Evolutionary conservation across 2,797 vertebrate genomes (phyloP), one percentile per base, ranked within the genome.

Genomic region (Sphenopsis melanotis): DNA sequence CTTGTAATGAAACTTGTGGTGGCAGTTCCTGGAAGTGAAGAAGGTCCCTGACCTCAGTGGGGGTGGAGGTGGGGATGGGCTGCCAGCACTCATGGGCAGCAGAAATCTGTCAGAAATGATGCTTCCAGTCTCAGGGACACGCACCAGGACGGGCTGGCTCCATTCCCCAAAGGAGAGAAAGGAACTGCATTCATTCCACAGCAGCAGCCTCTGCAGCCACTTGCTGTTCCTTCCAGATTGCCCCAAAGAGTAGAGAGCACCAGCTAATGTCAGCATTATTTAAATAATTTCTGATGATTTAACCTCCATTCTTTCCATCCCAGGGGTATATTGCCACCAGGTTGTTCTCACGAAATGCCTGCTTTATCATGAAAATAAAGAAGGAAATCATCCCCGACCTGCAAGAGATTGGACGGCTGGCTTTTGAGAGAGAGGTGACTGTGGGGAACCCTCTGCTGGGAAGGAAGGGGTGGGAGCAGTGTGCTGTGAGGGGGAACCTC

Each of bases 261-360:
- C 65, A 46, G 4, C 9, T 23, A 5, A 5, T 24, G 22, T 3
- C 22, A 60, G 15, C 2, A 0, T 30, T 8, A 49, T 52, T 30
- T 52, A 52, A 30, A 36, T 19, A 3, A 5, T 32, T 69, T 60
- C 47, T 42, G 55, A 53, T 24, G 34, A 11, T 36, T 57, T 32
- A 52, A 44, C n/a, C 26, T 4, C 24, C 1, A 1, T 66, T 30
- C 17, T 83, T 47, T 49, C 23, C 47, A 27, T 32, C 4, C 5
- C 91, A 98, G 98, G 96, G 96, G 1, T 98, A 98, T 16, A 92
- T 98, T 9, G 98, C 97, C 10, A 95, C 96, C 19, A 95, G 89
- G 49, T 1, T 98, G 4, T 83, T 98, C 21, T 95, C 98, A 55
- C 60, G 83, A 14, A 94, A 94, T 17, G 97, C 98, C 78, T 98